Evolutionary conservation across 2,113 vertebrate genomes (phyloP).

Genomic region (Psettodes erumei): DNA sequence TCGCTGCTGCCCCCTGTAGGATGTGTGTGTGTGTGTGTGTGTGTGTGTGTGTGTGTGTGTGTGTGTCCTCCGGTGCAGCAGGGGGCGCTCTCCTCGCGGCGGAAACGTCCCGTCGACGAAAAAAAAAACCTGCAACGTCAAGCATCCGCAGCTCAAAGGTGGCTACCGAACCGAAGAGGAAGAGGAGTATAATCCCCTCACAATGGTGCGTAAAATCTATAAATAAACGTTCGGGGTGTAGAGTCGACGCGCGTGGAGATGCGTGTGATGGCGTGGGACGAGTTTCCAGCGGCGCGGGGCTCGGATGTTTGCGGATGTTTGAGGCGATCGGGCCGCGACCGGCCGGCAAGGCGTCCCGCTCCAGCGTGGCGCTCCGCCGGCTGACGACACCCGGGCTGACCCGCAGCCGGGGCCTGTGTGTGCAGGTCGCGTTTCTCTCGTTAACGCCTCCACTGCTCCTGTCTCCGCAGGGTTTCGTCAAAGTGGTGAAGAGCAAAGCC

Average conservation of each 20-base stretch:
- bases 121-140: rapidly evolving
- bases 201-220: conserved; percentile 61
- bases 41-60: no score
- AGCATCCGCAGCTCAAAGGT: not conserved
- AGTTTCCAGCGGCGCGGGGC: not conserved
- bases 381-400: conserved; percentile 46
- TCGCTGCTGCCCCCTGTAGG: conserved; percentile 62
- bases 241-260: rapidly evolving
- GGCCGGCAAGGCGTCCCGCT: conserved; percentile 14
- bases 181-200: not conserved
- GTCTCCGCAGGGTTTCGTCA: conserved; percentile 92
- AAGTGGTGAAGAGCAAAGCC: conserved; percentile 98
- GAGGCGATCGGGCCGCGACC: not conserved
- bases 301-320: conserved; percentile 68
- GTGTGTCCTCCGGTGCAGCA: conserved; percentile 32
- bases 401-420: no score
- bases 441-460: not conserved
- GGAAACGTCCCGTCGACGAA: rapidly evolving
- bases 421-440: no score
- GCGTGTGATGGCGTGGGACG: not conserved
- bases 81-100: conserved; percentile 42
- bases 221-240: rapidly evolving
- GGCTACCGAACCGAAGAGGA: rapidly evolving
- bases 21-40: rapidly evolving
- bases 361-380: conserved; percentile 73